Percentiles rank a stretch among this genome's conserved stretches.
phyloP scores from a whole-genome alignment of 2,113 vertebrate genomes.

The Pseudorasbora parva region DNA sequence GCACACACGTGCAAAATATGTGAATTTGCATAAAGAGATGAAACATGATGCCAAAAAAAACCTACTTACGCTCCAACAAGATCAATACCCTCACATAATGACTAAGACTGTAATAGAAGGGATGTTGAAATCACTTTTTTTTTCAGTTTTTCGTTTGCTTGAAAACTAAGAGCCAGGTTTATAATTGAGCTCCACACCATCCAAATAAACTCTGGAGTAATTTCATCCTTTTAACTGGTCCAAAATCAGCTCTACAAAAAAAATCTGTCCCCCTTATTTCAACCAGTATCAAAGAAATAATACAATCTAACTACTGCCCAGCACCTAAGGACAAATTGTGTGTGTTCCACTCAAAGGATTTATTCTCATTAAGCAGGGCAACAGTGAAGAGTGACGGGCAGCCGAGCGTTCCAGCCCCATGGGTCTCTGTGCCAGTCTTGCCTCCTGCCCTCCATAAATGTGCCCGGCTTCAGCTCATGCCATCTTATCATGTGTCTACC shows the following conservation, averaged over 20 bases:
- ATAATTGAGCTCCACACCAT: conserved; percentile 38
- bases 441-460: conserved; percentile 54
- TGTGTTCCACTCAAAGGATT: conserved; percentile 55
- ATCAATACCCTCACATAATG: background rate
- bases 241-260: conserved; percentile 40
- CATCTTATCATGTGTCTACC: conserved; percentile 28
- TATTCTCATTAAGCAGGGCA: conserved; percentile 60
- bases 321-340: conserved; percentile 55
- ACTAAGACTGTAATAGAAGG: background rate
- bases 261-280: conserved; percentile 15
- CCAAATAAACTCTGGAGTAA: background rate
- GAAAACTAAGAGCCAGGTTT: conserved; percentile 53
- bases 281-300: conserved; percentile 50
- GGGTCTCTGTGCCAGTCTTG: conserved; percentile 55
- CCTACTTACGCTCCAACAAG: background rate
- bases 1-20: background rate
- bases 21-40: background rate
- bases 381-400: conserved; percentile 58
- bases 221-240: conserved; percentile 22
- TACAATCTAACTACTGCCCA: conserved; percentile 48
- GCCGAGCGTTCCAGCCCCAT: conserved; percentile 48
- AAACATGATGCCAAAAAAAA: background rate
- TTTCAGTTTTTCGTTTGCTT: conserved; percentile 46
- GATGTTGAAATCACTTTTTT: conserved; percentile 2
- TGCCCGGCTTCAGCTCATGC: conserved; percentile 44